These are phyloP conservation scores for Penaeus japonicus DNA, from an alignment of 1,140 invertebrate genomes.

Conservation along the genomic window DNA sequence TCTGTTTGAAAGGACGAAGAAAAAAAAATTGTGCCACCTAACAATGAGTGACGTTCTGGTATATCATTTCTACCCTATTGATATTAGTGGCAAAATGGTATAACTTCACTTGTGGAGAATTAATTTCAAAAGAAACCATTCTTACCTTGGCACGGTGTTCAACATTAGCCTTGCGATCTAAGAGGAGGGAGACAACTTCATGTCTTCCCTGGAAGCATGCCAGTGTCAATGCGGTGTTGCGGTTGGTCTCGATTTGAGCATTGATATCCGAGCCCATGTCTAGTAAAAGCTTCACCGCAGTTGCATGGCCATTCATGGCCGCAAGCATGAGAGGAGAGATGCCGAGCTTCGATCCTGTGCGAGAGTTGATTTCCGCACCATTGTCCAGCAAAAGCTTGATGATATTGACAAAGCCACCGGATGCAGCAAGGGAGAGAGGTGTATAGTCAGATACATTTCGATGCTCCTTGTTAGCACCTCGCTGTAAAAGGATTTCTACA, in stretches of 20 bases:
- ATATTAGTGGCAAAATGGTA: background rate
- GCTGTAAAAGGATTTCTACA: slow-evolving; percentile 87
- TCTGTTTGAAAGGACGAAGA: background rate
- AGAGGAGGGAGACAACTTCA: slow-evolving; percentile 94
- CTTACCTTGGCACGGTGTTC: slow-evolving; percentile 95
- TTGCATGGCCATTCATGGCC: slow-evolving; percentile 99
- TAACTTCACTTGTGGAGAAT: background rate
- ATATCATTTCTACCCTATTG: too few relatives aligned
- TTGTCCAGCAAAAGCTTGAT: slow-evolving; percentile 88
- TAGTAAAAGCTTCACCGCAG: slow-evolving; percentile 79
- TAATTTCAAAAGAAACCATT: background rate
- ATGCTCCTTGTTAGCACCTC: slow-evolving; percentile 97
- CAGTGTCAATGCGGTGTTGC: slow-evolving; percentile 97
- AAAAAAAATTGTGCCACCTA: background rate
- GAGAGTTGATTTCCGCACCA: slow-evolving; percentile 98
- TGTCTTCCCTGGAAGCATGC: slow-evolving; percentile 99
- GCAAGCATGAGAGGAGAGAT: slow-evolving; percentile 99
- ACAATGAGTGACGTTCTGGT: too few relatives aligned
- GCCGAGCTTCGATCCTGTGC: slow-evolving; percentile 95
- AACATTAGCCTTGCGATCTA: slow-evolving; percentile 97
- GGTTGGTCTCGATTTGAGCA: slow-evolving; percentile 99
- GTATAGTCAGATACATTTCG: slow-evolving; percentile 99
- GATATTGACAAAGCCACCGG: slow-evolving; percentile 98
- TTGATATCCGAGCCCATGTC: slow-evolving; percentile 99
- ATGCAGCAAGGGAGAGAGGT: slow-evolving; percentile 95